Percentiles rank a stretch among this genome's conserved stretches.
phyloP scores from a whole-genome alignment of 2,888 invertebrate species.

The Caenorhabditis sp. region DNA sequence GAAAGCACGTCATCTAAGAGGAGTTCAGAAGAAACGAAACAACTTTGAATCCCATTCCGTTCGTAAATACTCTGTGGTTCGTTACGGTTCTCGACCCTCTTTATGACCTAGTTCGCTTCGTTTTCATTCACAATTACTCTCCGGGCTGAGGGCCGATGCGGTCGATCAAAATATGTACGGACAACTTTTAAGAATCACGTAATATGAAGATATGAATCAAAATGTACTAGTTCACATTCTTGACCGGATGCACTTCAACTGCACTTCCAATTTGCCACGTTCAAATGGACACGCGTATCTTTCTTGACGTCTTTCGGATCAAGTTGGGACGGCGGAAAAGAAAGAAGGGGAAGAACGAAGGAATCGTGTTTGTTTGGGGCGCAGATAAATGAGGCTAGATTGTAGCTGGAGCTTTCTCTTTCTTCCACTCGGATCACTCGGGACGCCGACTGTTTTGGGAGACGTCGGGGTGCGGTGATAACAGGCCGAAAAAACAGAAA shows the following conservation, averaged over 20 bases:
- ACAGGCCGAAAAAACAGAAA: slow-evolving; percentile 2
- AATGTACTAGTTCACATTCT: no score
- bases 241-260: slow-evolving; percentile 8
- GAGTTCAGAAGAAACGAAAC: background rate
- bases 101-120: slow-evolving; percentile 21
- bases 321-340: background rate
- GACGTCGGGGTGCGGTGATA: slow-evolving; percentile 18
- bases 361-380: background rate
- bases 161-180: no score
- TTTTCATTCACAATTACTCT: slow-evolving; percentile 11
- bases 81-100: background rate
- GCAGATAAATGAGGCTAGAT: slow-evolving; percentile 34
- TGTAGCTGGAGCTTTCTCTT: slow-evolving; percentile 38
- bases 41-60: background rate
- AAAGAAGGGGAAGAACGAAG: background rate
- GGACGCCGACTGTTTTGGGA: background rate
- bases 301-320: slow-evolving; percentile 2
- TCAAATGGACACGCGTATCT: no score
- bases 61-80: background rate
- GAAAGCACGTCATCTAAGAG: slow-evolving; percentile 11
- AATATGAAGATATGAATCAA: no score
- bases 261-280: slow-evolving; percentile 16
- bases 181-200: slow-evolving; percentile 29
- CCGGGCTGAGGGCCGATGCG: background rate
- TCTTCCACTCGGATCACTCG: no score